Conservation (phyloP, 2,113 vertebrate species). For the Gadus macrocephalus region DNA sequence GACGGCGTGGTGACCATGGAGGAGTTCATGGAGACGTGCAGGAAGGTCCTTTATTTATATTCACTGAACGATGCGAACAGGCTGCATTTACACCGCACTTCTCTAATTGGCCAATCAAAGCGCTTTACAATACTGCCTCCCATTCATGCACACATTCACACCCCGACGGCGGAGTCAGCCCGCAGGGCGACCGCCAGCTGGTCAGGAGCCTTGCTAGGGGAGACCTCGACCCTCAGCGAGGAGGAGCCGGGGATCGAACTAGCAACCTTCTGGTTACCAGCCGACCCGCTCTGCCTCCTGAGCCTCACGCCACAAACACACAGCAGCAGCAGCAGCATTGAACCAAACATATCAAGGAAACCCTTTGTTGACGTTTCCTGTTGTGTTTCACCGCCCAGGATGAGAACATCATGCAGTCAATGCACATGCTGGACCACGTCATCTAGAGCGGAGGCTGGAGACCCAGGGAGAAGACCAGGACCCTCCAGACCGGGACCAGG, state of each 20-base stretch:
- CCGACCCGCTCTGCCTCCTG: too few relatives aligned
- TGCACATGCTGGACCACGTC: constrained; percentile 89
- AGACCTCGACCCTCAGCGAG: too few relatives aligned
- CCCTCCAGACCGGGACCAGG: neutral
- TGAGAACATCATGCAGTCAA: constrained; percentile 91
- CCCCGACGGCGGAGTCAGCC: too few relatives aligned
- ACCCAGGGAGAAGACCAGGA: neutral
- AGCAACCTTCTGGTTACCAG: neutral
- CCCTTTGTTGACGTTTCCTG: neutral
- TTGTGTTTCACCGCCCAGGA: constrained; percentile 67
- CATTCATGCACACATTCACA: too few relatives aligned
- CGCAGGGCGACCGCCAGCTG: too few relatives aligned
- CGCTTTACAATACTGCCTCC: too few relatives aligned
- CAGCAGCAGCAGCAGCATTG: neutral
- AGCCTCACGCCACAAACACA: too few relatives aligned
- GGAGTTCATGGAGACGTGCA: constrained; percentile 90
- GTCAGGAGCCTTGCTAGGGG: too few relatives aligned
- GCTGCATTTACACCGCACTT: too few relatives aligned
- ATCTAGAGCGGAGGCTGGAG: constrained; percentile 68
- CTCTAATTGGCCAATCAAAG: too few relatives aligned
- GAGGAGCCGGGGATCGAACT: too few relatives aligned
- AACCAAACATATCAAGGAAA: neutral
- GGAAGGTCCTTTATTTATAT: constrained; percentile 73
- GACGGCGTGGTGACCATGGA: constrained; percentile 92
- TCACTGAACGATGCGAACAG: neutral